phyloP scores from a whole-genome alignment of 2,888 invertebrate genomes.

The Plemyria rubiginata region DNA sequence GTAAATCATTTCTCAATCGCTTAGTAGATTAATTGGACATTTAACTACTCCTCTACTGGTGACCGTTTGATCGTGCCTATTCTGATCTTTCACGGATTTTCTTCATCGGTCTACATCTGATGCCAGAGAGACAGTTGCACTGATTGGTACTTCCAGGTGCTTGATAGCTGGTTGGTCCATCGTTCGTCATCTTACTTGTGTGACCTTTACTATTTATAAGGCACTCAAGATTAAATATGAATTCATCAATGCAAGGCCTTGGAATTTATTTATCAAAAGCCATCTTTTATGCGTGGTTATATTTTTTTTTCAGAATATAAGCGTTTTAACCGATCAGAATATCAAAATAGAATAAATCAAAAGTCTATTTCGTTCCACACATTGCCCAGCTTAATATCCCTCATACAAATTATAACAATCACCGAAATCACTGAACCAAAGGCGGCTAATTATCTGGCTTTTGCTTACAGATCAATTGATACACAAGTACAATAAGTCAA shows the following conservation, averaged over 20 bases:
- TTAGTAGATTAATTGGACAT: background rate
- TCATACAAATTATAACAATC: conserved; percentile 6
- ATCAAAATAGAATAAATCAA: background rate
- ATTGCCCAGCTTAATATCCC: background rate
- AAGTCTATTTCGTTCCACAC: background rate
- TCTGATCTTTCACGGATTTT: too few relatives aligned
- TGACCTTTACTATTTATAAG: background rate
- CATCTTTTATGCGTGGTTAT: background rate
- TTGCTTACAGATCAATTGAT: conserved; percentile 11
- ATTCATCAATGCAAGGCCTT: too few relatives aligned
- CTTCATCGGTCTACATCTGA: too few relatives aligned
- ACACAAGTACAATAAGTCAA: conserved; percentile 2
- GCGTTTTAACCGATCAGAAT: too few relatives aligned
- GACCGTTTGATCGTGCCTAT: too few relatives aligned
- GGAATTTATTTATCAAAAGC: background rate
- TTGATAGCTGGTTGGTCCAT: too few relatives aligned
- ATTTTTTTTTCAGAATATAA: background rate
- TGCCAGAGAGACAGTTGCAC: too few relatives aligned
- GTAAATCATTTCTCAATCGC: background rate
- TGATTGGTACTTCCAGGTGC: too few relatives aligned
- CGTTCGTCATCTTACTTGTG: too few relatives aligned
- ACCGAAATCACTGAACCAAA: background rate
- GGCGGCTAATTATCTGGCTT: background rate
- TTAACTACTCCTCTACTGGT: too few relatives aligned
- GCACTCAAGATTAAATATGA: background rate